A percentile compares a stretch with the other conserved stretches of the same genome.
Evolutionary conservation across 2,113 vertebrate genomes (phyloP).

Genomic region (Scophthalmus maximus): DNA sequence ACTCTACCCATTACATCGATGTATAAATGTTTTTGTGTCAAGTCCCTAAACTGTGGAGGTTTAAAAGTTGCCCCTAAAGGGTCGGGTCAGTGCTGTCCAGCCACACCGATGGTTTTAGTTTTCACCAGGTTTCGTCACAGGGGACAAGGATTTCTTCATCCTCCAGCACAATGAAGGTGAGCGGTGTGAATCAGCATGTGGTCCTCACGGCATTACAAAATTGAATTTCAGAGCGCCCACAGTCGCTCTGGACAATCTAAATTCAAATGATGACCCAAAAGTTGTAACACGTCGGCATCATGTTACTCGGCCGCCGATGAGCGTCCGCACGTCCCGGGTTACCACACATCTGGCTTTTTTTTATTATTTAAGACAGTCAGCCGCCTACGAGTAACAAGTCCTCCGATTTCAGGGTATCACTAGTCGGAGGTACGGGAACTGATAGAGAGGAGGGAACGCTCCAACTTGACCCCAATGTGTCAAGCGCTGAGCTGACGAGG

Average conservation of each 20-base stretch:
- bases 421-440: constrained; percentile 22
- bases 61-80: too few species aligned
- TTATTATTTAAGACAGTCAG: constrained; percentile 50
- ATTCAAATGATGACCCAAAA: too few species aligned
- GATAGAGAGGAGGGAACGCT: constrained; percentile 38
- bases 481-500: constrained; percentile 70
- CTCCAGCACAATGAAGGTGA: background rate
- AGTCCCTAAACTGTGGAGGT: too few species aligned
- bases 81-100: background rate
- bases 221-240: background rate
- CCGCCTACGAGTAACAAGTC: constrained; percentile 11
- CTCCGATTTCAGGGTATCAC: constrained; percentile 18
- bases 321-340: constrained; percentile 7
- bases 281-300: background rate
- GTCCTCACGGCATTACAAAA: background rate
- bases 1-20: background rate
- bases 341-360: background rate
- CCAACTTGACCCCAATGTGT: constrained; percentile 75
- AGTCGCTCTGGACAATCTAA: background rate
- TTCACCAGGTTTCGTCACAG: background rate
- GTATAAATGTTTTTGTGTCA: background rate
- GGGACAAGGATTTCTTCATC: background rate
- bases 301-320: constrained; percentile 3
- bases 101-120: background rate
- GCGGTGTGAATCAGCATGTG: background rate